These are phyloP conservation scores for Tychaedon coryphoeus DNA, from an alignment of 2,113 vertebrate genomes.

Conservation along the genomic window DNA sequence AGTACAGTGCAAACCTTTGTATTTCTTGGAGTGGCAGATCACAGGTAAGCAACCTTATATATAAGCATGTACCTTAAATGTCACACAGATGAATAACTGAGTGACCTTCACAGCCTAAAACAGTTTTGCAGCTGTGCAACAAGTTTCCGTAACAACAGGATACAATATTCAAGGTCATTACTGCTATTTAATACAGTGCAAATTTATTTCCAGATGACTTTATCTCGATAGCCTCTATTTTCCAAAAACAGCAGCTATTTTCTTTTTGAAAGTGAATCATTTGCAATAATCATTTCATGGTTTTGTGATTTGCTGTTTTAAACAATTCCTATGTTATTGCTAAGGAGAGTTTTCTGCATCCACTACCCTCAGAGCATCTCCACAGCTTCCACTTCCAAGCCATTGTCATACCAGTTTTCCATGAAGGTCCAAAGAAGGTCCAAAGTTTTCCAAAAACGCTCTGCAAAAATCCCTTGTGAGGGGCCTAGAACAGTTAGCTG, in stretches of 20 bases:
- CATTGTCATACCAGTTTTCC: background rate
- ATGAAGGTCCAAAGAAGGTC: background rate
- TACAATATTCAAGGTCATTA: slow-evolving; percentile 30
- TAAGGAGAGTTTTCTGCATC: background rate
- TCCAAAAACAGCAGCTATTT: background rate
- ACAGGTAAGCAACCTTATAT: background rate
- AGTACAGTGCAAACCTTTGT: background rate
- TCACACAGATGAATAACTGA: background rate
- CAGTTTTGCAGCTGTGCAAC: slow-evolving; percentile 30
- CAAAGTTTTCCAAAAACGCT: background rate
- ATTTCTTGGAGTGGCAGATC: background rate
- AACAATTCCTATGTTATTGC: background rate
- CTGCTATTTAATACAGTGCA: background rate
- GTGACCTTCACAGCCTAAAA: slow-evolving; percentile 7
- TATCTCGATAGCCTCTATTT: background rate
- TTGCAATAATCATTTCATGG: background rate
- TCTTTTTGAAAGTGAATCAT: background rate
- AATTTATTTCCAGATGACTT: background rate
- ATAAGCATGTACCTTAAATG: background rate
- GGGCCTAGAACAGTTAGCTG: background rate
- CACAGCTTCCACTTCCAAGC: background rate
- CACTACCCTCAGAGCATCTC: background rate
- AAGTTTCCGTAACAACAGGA: background rate
- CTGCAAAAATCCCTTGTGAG: background rate
- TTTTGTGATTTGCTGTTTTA: background rate